Conservation (phyloP, 2,113 vertebrate genomes). For the Aphyosemion australe region DNA sequence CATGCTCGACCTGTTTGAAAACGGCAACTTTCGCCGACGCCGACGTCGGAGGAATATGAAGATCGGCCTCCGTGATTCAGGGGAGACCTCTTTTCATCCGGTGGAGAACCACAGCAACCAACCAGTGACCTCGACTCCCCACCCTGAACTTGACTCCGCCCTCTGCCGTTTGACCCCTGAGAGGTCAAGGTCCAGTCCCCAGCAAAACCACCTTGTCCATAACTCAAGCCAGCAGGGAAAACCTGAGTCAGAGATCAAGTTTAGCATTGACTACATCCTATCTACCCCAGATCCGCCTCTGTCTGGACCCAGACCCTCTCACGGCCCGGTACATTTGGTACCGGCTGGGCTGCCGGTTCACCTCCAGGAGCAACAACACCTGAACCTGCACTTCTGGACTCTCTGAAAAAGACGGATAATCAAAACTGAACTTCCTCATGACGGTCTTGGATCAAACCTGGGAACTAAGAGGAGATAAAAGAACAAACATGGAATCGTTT, state of each 20-base stretch:
- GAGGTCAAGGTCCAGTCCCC: slow-evolving; percentile 54
- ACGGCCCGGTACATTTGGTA: slow-evolving; percentile 38
- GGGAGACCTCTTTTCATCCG: slow-evolving; percentile 63
- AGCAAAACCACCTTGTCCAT: slow-evolving; percentile 53
- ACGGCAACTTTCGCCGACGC: slow-evolving; percentile 92
- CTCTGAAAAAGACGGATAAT: slow-evolving; percentile 68
- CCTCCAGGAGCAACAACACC: slow-evolving; percentile 81
- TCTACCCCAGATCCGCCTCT: slow-evolving; percentile 89
- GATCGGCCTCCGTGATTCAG: slow-evolving; percentile 79
- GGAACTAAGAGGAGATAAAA: slow-evolving; percentile 29
- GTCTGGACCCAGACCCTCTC: slow-evolving; percentile 77
- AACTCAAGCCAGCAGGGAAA: slow-evolving; percentile 74
- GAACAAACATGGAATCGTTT: not conserved
- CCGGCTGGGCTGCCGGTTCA: slow-evolving; percentile 75
- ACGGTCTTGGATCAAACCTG: slow-evolving; percentile 16
- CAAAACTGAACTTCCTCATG: slow-evolving; percentile 1
- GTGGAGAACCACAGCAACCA: slow-evolving; percentile 58
- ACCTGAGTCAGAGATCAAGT: slow-evolving; percentile 90
- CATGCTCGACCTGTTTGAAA: slow-evolving; percentile 97
- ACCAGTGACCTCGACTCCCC: slow-evolving; percentile 28
- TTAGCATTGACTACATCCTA: slow-evolving; percentile 98
- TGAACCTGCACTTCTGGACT: slow-evolving; percentile 88
- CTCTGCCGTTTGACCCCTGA: slow-evolving; percentile 74
- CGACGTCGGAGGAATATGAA: slow-evolving; percentile 86
- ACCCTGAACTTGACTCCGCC: slow-evolving; percentile 69